Evolutionary conservation across 2,797 vertebrate genomes (phyloP), one percentile per base, ranked within the genome.

Genomic region (Mastacembelus armatus): DNA sequence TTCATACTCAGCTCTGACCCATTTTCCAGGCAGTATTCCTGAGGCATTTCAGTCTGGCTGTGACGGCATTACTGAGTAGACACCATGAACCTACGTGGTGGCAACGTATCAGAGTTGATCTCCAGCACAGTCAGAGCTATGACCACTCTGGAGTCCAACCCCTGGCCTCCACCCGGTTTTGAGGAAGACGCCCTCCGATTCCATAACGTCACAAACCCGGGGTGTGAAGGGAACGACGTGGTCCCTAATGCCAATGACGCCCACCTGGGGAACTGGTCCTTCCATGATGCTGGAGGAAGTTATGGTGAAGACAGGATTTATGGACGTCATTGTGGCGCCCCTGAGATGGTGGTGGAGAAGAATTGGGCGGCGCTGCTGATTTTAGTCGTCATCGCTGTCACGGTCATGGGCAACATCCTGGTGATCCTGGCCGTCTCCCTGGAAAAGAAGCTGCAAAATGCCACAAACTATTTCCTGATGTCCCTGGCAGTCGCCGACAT

Each of bases 401-500:
- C 97, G 3, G 97, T 99, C 70, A 95, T 93, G 73, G 97, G 97
- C 14, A 99, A 99, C 92, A 96, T 98, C 85, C 93, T 99, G 74
- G 97, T 99, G 84, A 99, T 99, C 86, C 92, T 98, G 94, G 97
- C 97, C 3, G 97, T 99, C 36, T 96, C 96, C 15, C 89, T 98
- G 89, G 97, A 99, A 93, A 98, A 96, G 88, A 98, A 98, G 82
- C 95, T 99, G 81, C 97, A 99, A 91, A 99, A 97, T 9, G 97
- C 97, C 82, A 99, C 96, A 27, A 99, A 99, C 92, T 99, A 98
- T 78, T 99, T 99, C 90, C 86, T 99, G 91, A 98, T 97, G 95
- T 99, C 97, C 10, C 95, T 99, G 84, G 97, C 97, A 7, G 95
- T 97, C 66, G 95, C 97, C 3, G 97, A 99, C 87, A 98, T 99